Evolutionary conservation across 1,140 invertebrate genomes (phyloP).

Genomic region (Caerostris darwini): DNA sequence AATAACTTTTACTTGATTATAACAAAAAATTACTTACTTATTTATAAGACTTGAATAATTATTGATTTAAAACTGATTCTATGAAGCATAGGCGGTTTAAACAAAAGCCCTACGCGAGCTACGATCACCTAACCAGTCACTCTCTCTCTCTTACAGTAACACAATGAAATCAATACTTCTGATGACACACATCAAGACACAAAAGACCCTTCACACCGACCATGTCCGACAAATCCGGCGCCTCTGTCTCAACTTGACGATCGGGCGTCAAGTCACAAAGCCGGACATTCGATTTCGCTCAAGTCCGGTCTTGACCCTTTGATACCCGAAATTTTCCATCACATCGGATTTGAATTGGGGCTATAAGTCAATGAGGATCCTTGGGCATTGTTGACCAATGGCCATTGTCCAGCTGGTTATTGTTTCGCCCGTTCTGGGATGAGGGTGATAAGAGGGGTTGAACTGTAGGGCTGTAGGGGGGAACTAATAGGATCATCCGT

Average conservation of each 20-base stretch:
- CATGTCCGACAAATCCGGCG: slow-evolving; percentile 21
- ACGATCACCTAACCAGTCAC: not conserved
- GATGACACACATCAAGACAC: not conserved
- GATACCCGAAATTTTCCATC: not conserved
- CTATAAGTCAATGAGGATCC: slow-evolving; percentile 3
- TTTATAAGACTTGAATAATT: no score
- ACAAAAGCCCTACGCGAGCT: no score
- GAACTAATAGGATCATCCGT: slow-evolving; percentile 17
- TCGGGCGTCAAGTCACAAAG: slow-evolving; percentile 12
- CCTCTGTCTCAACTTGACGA: slow-evolving; percentile 2
- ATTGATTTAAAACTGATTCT: no score
- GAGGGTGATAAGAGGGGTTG: slow-evolving; percentile 1
- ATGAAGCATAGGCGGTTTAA: no score
- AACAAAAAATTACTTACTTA: no score
- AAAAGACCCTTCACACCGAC: not conserved
- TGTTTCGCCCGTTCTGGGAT: slow-evolving; percentile 2
- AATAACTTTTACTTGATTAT: no score
- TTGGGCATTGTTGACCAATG: slow-evolving; percentile 16
- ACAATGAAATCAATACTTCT: not conserved
- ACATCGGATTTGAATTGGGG: not conserved
- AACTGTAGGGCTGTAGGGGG: not conserved
- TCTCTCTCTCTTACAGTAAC: not conserved
- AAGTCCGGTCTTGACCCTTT: not conserved
- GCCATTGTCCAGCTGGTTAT: slow-evolving; percentile 5
- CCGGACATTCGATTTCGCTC: slow-evolving; percentile 14